Base-by-base conservation (phyloP, 2,113 vertebrate genomes). In the Ictalurus furcatus region DNA sequence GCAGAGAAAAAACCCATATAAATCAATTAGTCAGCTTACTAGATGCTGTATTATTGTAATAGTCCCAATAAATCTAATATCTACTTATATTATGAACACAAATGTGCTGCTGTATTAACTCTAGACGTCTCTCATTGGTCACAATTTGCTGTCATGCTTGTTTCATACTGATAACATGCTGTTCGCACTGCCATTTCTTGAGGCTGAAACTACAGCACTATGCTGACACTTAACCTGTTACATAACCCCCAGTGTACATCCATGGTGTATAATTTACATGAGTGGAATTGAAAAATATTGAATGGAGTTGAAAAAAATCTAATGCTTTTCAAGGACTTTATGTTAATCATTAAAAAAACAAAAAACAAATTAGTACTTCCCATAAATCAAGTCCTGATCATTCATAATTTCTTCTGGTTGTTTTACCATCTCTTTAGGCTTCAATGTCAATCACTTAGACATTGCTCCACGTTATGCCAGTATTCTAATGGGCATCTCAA, bases 401-500 rank as follows among this genome's bases (percentile, higher is more conserved):
- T 80, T 56, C n/a, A 61, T 84, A 25, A 63, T 40, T 40, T 6
- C 30, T 4, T 58, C 82, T 88, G 4, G 11, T 23, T 54, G 34
- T 4, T 11, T 54, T 78, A 3, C 65, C 5, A 84, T 59, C 48
- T 81, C 48, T 76, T 74, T 85, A 99, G 98, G 98, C 87, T 99
- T 99, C 95, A 99, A 99, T 89, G 98, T 99, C 90, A 99, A 99
- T 93, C 98, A 99, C 88, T 94, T 99, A 95, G 98, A 99, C 93
- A 99, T 99, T 85, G 98, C 98, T 88, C 98, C 98, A 0, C 97
- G 98, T 90, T 99, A 99, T 81, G 98, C 98, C 93, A 99, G 98
- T 92, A 99, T 99, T 93, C 95, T 99, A 89, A 99, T 99, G 98
- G 98, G 98, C 61, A 99, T 99, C 94, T 99, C 98, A 63, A 99